These are phyloP conservation scores for Numenius phaeopus DNA, from an alignment of 2,797 vertebrate species.

Conservation along the genomic window DNA sequence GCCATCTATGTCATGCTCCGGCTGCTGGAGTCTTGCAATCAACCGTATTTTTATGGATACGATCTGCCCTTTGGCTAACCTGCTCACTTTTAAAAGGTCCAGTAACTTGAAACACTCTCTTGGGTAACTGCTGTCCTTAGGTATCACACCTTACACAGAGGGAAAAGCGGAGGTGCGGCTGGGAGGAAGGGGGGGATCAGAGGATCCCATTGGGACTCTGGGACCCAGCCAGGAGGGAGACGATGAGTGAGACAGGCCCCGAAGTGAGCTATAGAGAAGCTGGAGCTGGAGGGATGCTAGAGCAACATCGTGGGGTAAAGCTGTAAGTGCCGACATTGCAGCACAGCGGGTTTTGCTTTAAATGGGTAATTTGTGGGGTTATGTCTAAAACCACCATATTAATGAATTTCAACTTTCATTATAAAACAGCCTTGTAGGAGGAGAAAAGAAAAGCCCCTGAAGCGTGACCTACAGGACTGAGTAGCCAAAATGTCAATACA, in stretches of 20 bases:
- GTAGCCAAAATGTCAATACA: not conserved
- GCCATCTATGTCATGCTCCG: accelerated
- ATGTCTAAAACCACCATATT: not conserved
- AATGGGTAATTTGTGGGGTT: not conserved
- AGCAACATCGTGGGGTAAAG: not conserved
- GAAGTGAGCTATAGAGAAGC: not conserved
- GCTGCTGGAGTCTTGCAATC: not conserved
- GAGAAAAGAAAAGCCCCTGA: not conserved
- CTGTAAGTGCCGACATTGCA: not conserved
- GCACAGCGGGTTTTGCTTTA: not conserved
- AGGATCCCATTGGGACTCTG: not conserved
- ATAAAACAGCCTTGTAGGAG: not conserved
- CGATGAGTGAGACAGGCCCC: not conserved
- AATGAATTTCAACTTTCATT: not conserved
- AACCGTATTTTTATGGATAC: not conserved
- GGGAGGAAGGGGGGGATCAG: not conserved
- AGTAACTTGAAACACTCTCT: not conserved
- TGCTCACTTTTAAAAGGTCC: not conserved
- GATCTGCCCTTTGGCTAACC: not conserved
- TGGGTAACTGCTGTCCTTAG: not conserved
- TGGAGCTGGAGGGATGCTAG: not conserved
- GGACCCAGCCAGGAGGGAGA: not conserved
- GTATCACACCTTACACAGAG: not conserved
- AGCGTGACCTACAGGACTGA: not conserved
- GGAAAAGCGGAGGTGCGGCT: not conserved